Percentiles rank a stretch among this genome's conserved stretches.
Evolutionary conservation across 2,888 invertebrate species (phyloP).

Genomic region (Trichogramma dendrolimi): DNA sequence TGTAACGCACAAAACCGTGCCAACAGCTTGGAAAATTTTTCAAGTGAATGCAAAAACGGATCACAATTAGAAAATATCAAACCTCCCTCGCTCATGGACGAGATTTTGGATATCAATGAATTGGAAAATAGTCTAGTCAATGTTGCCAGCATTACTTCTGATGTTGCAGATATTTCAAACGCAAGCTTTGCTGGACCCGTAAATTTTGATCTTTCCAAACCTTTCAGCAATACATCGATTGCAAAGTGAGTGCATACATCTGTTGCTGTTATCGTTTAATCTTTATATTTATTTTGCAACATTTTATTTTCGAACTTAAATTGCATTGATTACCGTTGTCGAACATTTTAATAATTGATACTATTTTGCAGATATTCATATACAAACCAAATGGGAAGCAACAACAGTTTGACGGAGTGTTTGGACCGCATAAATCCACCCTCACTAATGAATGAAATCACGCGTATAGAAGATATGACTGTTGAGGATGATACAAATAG

Average conservation of each 20-base stretch:
- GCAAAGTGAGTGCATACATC: constrained; percentile 35
- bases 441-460: constrained; percentile 68
- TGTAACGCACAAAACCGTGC: constrained; percentile 55
- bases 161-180: constrained; percentile 59
- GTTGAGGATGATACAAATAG: constrained; percentile 51
- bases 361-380: constrained; percentile 38
- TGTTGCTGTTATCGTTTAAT: no score
- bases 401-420: constrained; percentile 56
- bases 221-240: constrained; percentile 55
- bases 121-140: constrained; percentile 80
- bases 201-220: constrained; percentile 59
- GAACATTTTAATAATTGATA: background rate
- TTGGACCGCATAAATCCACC: constrained; percentile 70
- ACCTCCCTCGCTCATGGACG: constrained; percentile 78
- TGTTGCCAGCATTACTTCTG: constrained; percentile 77
- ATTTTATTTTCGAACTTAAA: no score
- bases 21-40: constrained; percentile 63
- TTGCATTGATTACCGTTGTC: no score
- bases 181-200: constrained; percentile 41
- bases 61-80: constrained; percentile 76
- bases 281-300: background rate
- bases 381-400: constrained; percentile 49
- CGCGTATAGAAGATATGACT: constrained; percentile 56
- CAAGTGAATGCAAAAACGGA: constrained; percentile 56
- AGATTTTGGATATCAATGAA: constrained; percentile 57